Conservation (phyloP, 2,888 invertebrate genomes). For the Gymnoscelis rufifasciata region DNA sequence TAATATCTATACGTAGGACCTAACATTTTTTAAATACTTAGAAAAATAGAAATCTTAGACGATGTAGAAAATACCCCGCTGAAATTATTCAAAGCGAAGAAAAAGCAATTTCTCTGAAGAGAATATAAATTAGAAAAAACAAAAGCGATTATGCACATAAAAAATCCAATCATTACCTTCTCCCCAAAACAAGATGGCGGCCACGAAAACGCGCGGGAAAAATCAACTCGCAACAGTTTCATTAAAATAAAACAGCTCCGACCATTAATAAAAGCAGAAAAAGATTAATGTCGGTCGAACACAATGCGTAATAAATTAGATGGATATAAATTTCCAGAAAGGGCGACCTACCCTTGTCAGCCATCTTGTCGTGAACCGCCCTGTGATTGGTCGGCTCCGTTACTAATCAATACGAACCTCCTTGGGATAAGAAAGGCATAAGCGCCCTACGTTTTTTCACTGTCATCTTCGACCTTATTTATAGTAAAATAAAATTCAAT, state of each 20-base stretch:
- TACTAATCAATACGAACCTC: conserved; percentile 62
- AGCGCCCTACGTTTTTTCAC: conserved; percentile 1
- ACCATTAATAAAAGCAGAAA: conserved; percentile 74
- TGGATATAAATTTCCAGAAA: conserved; percentile 54
- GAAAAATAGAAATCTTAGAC: too few relatives aligned
- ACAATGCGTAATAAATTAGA: conserved; percentile 78
- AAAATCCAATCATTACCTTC: conserved; percentile 22
- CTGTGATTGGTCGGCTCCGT: conserved; percentile 58
- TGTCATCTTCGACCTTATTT: conserved; percentile 20
- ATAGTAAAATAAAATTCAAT: conserved; percentile 1
- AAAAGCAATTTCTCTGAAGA: too few relatives aligned
- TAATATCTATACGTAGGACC: too few relatives aligned
- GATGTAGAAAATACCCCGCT: too few relatives aligned
- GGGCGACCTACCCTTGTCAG: conserved; percentile 61
- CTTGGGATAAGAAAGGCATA: conserved; percentile 22
- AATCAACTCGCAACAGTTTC: conserved; percentile 50
- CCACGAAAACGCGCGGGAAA: conserved; percentile 46
- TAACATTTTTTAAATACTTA: too few relatives aligned
- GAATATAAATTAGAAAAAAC: background rate
- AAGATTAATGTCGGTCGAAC: conserved; percentile 72
- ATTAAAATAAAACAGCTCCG: conserved; percentile 71
- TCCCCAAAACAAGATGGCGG: conserved; percentile 56
- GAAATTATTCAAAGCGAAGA: too few relatives aligned
- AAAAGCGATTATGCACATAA: conserved; percentile 3
- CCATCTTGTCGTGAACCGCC: conserved; percentile 55